Evolutionary conservation across 1,140 invertebrate genomes (phyloP), one percentile per base, ranked within the genome.

Genomic region (Drosophila teissieri): DNA sequence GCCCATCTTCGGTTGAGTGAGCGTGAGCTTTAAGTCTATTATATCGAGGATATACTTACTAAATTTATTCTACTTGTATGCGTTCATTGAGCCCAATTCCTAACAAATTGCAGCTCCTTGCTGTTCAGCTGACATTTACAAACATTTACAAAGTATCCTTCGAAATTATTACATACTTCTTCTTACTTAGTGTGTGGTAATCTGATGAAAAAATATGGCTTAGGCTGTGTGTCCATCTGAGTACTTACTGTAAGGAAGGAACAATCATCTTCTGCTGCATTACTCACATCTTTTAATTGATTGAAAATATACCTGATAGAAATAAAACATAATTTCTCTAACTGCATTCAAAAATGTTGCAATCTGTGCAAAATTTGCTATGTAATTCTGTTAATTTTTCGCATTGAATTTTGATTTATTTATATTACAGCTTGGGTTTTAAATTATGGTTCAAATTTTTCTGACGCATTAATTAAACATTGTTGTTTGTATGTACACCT

Each of bases 241-340:
- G 74, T 83, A 67, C 76, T 78, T 84, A 85, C 77, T 69, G 45
- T 78, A 86, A 86, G 78, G 73, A 85, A 85, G 81, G 81, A 85
- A 85, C 81, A 61, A 69, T 81, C 77, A 49, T 82, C 68, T 72
- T 40, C 49, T 54, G 24, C 51, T 45, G 27, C 51, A 51, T 48
- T 54, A 8, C 53, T 56, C 12, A 52, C 11, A 56, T 15, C 11
- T n/a, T 52, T 3, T 15, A 42, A 27, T n/a, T n/a, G 40, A 19
- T 7, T 22, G 46, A 69, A 44, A 49, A 36, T 40, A 39, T 19
- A n/a, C 3, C 10, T 19, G 0, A 17, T 7, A 37, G 17, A 54
- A 48, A 39, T 15, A 46, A 27, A 8, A 0, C 7, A 1, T 8
- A 8, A 27, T 55, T 34, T 34, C 1, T 12, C 27, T 37, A 31